Evolutionary conservation across 2,888 invertebrate species (phyloP), one percentile per base, ranked within the genome.

Genomic region (Apoderus coryli): DNA sequence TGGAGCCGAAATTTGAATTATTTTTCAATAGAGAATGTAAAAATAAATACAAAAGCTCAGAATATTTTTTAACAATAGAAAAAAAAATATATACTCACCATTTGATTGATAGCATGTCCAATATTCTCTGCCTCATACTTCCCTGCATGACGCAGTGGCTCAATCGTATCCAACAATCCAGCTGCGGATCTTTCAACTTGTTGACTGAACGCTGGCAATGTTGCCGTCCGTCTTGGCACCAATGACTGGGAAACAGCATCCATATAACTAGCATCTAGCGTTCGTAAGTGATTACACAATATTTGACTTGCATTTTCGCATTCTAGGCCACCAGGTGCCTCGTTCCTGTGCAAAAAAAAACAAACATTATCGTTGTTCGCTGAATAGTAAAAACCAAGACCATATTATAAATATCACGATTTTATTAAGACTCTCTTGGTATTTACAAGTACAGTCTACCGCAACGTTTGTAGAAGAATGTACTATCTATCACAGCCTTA

Each of bases 251-350:
- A 57, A 4, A 88, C 81, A 0, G 88, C 86, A 34, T 84, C 79
- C 51, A 95, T 65, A 3, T 84, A 79, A 1, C 84, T 84, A 38
- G 82, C 78, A 57, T 95, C 92, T 31, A 96, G 60, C 30, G 81
- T 78, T 0, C 82, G 69, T 4, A 88, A 75, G 43, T 78, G 74
- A 2, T 68, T 66, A 39, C 69, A 74, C 5, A 96, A 61, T 2
- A 75, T 72, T 16, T 85, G 79, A 22, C 90, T 67, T 0, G 85
- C 86, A 0, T 69, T 67, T 25, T 85, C 80, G 55, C 96, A 92
- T 56, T 98, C 96, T 3, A 77, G 74, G 56, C 95, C 93, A 0
- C 96, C 96, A 0, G 96, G 96, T 0, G 95, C 92, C 47, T 86
- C 86, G 52, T 93, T 93, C 30, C 85, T 79, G 49, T 22, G 35